Percentiles rank a stretch among this genome's conserved stretches.
phyloP scores from a whole-genome alignment of 2,797 vertebrate genomes.

The Saxicola maurus region DNA sequence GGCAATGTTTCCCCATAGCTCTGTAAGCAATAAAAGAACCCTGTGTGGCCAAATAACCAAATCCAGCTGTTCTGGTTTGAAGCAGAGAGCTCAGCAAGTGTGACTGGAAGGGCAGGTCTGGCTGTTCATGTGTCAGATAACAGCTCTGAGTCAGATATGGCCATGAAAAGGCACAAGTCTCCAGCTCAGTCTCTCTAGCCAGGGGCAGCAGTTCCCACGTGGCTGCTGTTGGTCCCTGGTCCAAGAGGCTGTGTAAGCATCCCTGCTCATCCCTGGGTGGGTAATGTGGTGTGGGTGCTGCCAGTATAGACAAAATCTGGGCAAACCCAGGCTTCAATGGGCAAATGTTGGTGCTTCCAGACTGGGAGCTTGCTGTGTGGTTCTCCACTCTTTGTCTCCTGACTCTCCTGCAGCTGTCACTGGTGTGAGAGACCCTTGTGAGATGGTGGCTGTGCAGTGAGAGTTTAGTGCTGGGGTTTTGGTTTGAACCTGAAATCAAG shows the following conservation, averaged over 20 bases:
- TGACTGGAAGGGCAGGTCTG: neutral
- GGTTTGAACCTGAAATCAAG: neutral
- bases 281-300: accelerated
- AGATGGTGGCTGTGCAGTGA: neutral
- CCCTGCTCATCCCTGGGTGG: neutral
- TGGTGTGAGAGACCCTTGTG: accelerated
- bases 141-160: neutral
- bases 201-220: accelerated
- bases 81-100: neutral
- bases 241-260: too few relatives aligned
- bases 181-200: neutral
- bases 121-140: accelerated
- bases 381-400: neutral
- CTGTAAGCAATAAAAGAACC: neutral
- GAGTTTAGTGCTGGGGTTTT: neutral
- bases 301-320: neutral
- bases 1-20: neutral
- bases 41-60: neutral
- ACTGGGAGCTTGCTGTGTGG: accelerated
- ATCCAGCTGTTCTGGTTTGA: neutral
- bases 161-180: neutral
- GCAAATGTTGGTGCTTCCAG: neutral
- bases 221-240: neutral
- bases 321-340: neutral
- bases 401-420: neutral